Base-by-base conservation (phyloP, 2,888 invertebrate species). In the Sussaba pulchella region DNA sequence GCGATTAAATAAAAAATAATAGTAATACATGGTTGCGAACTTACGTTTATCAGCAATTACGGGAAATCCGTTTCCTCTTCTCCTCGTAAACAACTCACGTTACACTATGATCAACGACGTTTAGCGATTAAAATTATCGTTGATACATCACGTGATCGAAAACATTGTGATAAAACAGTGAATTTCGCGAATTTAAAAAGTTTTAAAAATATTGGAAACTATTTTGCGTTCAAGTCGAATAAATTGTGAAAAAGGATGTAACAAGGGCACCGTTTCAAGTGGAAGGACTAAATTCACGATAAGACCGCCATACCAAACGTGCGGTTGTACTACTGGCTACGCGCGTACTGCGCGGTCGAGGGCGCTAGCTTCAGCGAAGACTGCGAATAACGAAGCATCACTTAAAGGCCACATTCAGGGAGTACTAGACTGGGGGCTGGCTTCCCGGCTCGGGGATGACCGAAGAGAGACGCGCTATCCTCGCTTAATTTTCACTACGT, bases 341-440 rank as follows among this genome's bases (percentile, higher is more conserved):
- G 69, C 69, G 66, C 69, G 64, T 43, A 45, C 63, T 14, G 61
- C 12, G 82, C 72, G 64, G 67, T 21, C 4, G 39, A 36, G 66
- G 26, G 66, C 26, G 66, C 69, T 70, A 45, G 24, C 66, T 71
- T 72, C 50, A 72, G 77, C 61, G 57, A 69, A 63, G 80, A 81
- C 74, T 83, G 84, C 83, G 81, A 83, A 84, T 83, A 82, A 72
- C n/a, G n/a, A 78, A 54, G 81, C 59, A 66, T 78, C 78, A 74
- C 83, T 82, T 82, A 83, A 84, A 82, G 78, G 82, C 81, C 81
- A 81, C 82, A 83, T 84, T 83, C 72, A 81, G 83, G 17, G 54
- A 76, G 75, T 81, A 81, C 82, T 75, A 78, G 43, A 75, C 73
- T 75, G 80, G 77, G 84, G 82, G 78, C 74, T 81, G 75, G 84